Base-by-base conservation (phyloP, 2,888 invertebrate genomes). In the Microctonus aethiopoides region DNA sequence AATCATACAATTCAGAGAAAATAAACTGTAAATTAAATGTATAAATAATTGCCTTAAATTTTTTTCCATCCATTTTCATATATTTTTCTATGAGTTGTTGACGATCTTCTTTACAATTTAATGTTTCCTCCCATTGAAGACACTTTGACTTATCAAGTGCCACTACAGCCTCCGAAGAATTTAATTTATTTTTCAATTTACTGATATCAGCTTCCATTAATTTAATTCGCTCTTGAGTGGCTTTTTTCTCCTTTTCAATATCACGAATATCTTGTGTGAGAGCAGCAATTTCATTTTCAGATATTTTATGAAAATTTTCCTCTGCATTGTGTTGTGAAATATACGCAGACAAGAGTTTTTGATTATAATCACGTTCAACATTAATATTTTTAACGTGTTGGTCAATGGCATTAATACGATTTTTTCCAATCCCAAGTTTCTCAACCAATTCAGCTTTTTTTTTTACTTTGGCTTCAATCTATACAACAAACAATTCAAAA, bases 51-150 rank as follows among this genome's bases (percentile, higher is more conserved):
- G 86, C 91, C 84, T 91, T 91, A 56, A 92, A 92, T 76, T 89
- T 91, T 63, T 91, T 90, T 22, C 91, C 87, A 82, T 95, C 95
- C 75, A 92, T 91, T 79, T 91, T 90, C 68, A 92, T 91, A 76
- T 92, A 93, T 80, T 91, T 91, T 77, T 92, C 91, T 54, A 95
- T 90, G n/a, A 94, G 86, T 32, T 89, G 88, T 75, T 92, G 93
- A 70, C 93, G 92, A 61, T 91, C 91, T 52, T 92, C 90, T 41
- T 91, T 90, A 70, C 91, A 89, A 75, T 91, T 90, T 69, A 95
- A 88, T 0, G 92, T 90, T 54, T 93, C 91, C 29, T 92, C 91
- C 93, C 93, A 94, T 63, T 92, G 92, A 57, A 90, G 87, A 65
- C 94, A 82, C 0, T 92, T 92, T 20, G 90, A 90, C 29, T 90